Evolutionary conservation across 2,113 vertebrate genomes (phyloP).

Genomic region (Ammospiza nelsoni): DNA sequence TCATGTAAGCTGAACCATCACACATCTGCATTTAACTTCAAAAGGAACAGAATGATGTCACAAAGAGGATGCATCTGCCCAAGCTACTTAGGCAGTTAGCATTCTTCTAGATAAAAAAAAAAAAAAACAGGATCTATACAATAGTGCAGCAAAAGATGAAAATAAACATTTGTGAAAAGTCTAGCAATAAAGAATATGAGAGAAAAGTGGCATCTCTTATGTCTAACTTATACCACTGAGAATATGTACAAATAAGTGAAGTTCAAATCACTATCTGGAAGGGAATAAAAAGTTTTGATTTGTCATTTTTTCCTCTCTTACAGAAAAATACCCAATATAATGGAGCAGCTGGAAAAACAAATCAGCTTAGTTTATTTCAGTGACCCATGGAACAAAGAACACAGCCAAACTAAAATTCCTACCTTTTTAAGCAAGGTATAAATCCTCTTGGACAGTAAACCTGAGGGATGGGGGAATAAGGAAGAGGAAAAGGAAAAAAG

Average conservation of each 20-base stretch:
- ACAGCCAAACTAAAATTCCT: background rate
- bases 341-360: background rate
- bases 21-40: background rate
- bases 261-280: background rate
- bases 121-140: background rate
- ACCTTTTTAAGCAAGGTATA: conserved; percentile 53
- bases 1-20: background rate
- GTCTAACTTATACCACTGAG: background rate
- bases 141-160: background rate
- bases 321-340: background rate
- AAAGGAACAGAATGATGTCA: background rate
- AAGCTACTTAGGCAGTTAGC: background rate
- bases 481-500: background rate
- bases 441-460: conserved; percentile 13
- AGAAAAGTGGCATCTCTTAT: background rate
- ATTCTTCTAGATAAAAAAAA: background rate
- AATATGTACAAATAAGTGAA: background rate
- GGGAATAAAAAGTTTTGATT: background rate
- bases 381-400: background rate
- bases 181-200: background rate
- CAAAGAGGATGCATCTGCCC: background rate
- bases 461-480: background rate
- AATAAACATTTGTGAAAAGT: background rate
- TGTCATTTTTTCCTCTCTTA: background rate
- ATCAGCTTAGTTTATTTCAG: background rate